Evolutionary conservation across 2,797 vertebrate genomes (phyloP), one percentile per base, ranked within the genome.

Genomic region (Xenops minutus): DNA sequence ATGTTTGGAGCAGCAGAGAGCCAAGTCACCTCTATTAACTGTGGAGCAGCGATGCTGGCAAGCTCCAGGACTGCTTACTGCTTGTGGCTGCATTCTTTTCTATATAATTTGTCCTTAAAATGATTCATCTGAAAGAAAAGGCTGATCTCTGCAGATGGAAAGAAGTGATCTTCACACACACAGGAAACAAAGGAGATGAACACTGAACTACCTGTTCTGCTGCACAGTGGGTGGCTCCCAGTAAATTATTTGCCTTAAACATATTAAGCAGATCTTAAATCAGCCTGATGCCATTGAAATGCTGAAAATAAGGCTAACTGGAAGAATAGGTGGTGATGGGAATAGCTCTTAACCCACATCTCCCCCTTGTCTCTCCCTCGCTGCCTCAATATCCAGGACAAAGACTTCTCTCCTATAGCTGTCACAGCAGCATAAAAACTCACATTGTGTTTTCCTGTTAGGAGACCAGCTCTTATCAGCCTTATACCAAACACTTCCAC

Each of bases 391-490:
- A 22, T 3, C 26, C 41, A 14, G 37, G 32, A 15, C 32, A 51
- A 34, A 76, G 37, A 29, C 9, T 4, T 44, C 22, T 34, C 66
- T 64, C 27, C 54, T 6, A 1, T 0, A 14, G 39, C 59, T 32
- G 67, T 11, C 0, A 0, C 46, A 54, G 23, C 48, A 49, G 30
- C 67, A 58, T 39, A 41, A 6, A 9, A 27, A 3, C 0, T 4
- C 8, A 36, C 6, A 0, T 21, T 21, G 8, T 1, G 0, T 14
- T 22, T 10, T 20, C 23, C 63, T 41, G 11, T 9, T 20, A 29
- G 0, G 20, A 12, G 59, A 24, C 8, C 34, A 26, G 44, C 34
- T 79, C 62, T 64, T 27, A 59, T 49, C 64, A 52, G 52, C 19
- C 46, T 52, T 1, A 6, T 18, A 76, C 63, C 41, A 16, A 32